Percentiles rank a stretch among this genome's conserved stretches.
Evolutionary conservation across 2,888 invertebrate species (phyloP).

Genomic region (Dione vanillae): DNA sequence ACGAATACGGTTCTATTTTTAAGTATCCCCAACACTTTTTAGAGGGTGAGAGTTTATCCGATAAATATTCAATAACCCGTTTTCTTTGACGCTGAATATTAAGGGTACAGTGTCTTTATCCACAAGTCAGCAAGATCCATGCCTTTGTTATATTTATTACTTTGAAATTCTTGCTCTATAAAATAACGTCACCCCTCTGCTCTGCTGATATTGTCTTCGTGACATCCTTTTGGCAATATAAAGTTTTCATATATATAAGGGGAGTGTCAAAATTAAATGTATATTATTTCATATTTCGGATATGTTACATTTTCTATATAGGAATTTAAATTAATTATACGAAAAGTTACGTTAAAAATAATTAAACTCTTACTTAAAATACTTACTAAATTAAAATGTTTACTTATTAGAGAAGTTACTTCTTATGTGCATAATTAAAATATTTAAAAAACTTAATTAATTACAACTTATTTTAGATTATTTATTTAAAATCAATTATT

Average conservation of each 20-base stretch:
- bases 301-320: neutral
- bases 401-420: too few species aligned
- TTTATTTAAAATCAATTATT: too few species aligned
- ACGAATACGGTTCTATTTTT: slow-evolving; percentile 10
- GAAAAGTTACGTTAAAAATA: too few species aligned
- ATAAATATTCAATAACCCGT: slow-evolving; percentile 25
- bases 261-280: neutral
- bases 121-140: slow-evolving; percentile 8
- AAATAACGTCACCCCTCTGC: neutral
- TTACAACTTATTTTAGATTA: too few species aligned
- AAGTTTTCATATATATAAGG: neutral
- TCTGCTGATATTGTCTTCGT: neutral
- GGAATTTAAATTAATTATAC: too few species aligned
- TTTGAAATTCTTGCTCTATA: slow-evolving; percentile 17
- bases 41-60: neutral
- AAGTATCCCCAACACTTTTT: slow-evolving; percentile 11
- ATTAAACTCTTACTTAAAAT: too few species aligned
- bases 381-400: too few species aligned
- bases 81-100: slow-evolving; percentile 18
- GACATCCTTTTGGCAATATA: slow-evolving; percentile 12
- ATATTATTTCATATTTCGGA: neutral
- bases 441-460: too few species aligned
- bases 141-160: slow-evolving; percentile 25
- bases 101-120: neutral
- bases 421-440: too few species aligned